Evolutionary conservation across 2,113 vertebrate genomes (phyloP).

Genomic region (Planiliza haematocheilus): DNA sequence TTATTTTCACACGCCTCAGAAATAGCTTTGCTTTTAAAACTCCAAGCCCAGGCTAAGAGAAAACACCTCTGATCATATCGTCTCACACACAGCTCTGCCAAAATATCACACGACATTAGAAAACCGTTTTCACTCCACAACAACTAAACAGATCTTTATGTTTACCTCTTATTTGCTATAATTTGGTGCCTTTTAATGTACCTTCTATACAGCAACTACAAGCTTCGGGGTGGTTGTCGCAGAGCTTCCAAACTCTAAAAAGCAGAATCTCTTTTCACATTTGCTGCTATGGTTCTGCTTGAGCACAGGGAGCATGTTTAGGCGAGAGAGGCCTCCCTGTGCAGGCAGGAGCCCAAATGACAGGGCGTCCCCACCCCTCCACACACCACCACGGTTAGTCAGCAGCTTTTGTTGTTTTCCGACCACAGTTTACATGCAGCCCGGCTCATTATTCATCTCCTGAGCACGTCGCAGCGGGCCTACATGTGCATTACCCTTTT

Average conservation of each 20-base stretch:
- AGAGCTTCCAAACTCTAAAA: neutral
- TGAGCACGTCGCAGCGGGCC: conserved; percentile 57
- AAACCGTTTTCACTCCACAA: neutral
- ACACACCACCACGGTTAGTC: conserved; percentile 73
- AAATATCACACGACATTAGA: neutral
- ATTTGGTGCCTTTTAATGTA: neutral
- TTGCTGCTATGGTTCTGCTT: conserved; percentile 17
- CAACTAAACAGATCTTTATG: neutral
- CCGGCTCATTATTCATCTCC: conserved; percentile 76
- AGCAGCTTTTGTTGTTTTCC: conserved; percentile 82
- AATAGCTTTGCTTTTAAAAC: neutral
- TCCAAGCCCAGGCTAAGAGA: neutral
- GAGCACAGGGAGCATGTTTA: conserved; percentile 63
- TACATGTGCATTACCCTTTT: conserved; percentile 59
- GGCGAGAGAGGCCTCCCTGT: conserved; percentile 57
- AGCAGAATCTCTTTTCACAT: conserved; percentile 37
- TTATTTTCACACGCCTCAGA: neutral
- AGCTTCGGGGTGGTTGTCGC: neutral
- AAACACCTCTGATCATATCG: neutral
- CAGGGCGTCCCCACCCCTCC: conserved; percentile 64
- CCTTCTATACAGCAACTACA: neutral
- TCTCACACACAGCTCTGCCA: neutral
- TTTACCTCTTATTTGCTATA: neutral
- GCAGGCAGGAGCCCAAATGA: conserved; percentile 57
- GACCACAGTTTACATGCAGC: conserved; percentile 80